Base-by-base conservation (phyloP, 2,797 vertebrate genomes). In the Heterohyrax brucei region DNA sequence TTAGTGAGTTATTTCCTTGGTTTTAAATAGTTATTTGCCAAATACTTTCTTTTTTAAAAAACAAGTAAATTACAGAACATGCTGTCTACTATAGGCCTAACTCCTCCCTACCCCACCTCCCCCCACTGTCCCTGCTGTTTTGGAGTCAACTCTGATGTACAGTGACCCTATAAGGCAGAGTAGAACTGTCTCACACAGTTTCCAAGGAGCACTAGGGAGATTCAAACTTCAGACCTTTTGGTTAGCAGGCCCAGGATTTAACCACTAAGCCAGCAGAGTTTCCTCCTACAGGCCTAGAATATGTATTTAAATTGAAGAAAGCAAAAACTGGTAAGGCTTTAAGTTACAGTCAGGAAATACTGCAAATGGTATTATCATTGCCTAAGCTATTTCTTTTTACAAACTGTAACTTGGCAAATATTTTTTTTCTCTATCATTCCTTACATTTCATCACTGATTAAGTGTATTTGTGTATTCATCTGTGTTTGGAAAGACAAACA, bases 11-110 rank as follows among this genome's bases (percentile, higher is more conserved):
- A 81, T 50, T 19, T 77, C 14, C 26, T 76, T 70, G 10, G 33
- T 82, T 96, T 96, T 93, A 91, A 82, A 10, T 68, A 46, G 26
- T 87, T 70, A 62, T 33, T 92, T 93, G 9, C 8, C 12, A 94
- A 93, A 75, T n/a, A 79, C 92, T 86, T 72, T 87, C 39, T 84
- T 44, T 59, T 87, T 94, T 75, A n/a, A 89, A 96, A 89, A 68
- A 86, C 61, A 44, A 86, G 0, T 56, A 62, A 64, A 16, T 87
- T 48, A 61, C 66, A 59, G 18, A 87, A 95, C 81, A 0, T 4
- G 50, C 44, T 89, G 2, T 87, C 53, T 48, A 77, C 33, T 21
- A 1, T 10, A 62, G 3, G 80, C 77, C 92, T 87, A 91, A 39
- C 39, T 39, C 39, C 39, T 39, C 39, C 39, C 39, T 39, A 39